Percentiles rank a stretch among this genome's conserved stretches.
phyloP scores from a whole-genome alignment of 2,888 invertebrate species.

The Harpalus rubripes region DNA sequence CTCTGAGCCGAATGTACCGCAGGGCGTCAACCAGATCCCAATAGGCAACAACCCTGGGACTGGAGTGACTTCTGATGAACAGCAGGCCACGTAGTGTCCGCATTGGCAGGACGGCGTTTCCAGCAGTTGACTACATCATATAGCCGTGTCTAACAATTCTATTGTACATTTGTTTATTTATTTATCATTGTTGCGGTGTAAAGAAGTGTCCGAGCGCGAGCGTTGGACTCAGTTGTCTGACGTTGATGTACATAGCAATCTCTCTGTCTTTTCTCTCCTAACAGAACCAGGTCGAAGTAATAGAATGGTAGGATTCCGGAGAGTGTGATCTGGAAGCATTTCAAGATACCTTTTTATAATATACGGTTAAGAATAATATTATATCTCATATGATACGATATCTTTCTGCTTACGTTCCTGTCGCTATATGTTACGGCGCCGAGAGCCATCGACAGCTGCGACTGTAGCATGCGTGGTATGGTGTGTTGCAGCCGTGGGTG shows the following conservation, averaged over 20 bases:
- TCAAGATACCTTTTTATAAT: conserved; percentile 57
- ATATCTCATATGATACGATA: conserved; percentile 52
- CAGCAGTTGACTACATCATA: conserved; percentile 48
- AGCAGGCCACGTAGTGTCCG: conserved; percentile 60
- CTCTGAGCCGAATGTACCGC: conserved; percentile 8
- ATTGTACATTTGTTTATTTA: conserved; percentile 66
- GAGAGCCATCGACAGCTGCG: conserved; percentile 11
- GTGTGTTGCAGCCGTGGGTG: conserved; percentile 24
- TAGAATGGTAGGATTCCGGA: conserved; percentile 53
- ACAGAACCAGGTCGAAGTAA: conserved; percentile 44
- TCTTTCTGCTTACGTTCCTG: conserved; percentile 63
- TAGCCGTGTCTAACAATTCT: conserved; percentile 47
- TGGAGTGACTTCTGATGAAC: conserved; percentile 33
- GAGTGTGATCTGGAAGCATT: conserved; percentile 59
- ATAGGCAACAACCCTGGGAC: background rate
- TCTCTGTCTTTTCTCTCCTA: conserved; percentile 53
- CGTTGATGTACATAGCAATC: conserved; percentile 58
- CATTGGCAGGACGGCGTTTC: conserved; percentile 19
- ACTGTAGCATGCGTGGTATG: background rate
- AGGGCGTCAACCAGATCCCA: conserved; percentile 28
- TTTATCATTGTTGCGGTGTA: conserved; percentile 62
- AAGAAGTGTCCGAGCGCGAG: conserved; percentile 47
- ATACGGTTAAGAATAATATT: conserved; percentile 56
- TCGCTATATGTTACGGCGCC: conserved; percentile 59
- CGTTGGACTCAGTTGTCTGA: conserved; percentile 36